Evolutionary conservation across 2,888 invertebrate genomes (phyloP), one percentile per base, ranked within the genome.

Genomic region (Idaea straminata): DNA sequence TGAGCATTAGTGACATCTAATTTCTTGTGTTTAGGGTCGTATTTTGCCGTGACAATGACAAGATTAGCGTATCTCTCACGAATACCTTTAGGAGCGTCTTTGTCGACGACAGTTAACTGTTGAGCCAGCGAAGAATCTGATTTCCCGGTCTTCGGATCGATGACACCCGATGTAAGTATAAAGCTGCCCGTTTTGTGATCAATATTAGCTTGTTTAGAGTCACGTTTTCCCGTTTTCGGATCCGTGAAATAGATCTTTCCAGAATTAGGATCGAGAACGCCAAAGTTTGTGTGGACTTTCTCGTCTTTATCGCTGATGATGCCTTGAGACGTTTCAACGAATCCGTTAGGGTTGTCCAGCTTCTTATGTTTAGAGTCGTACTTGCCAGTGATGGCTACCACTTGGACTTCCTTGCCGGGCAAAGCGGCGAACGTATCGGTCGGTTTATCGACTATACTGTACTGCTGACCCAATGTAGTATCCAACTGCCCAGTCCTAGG

Each of bases 301-400:
- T 95, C 94, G 59, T 96, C 96, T 86, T 95, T 95, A 71, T 95
- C 95, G 74, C 95, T 95, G 70, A 96, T 94, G 74, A 95, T 91
- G 66, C 89, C 89, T 81, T 88, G 86, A 0, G 92, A 92, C 1
- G 88, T 89, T 74, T 92, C 94, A 47, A 94, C 84, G 61, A 91
- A 92, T 25, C 94, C 94, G 62, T 93, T 93, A 7, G 94, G 93
- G 70, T 93, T 88, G 70, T 95, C 94, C 10, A 95, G 81, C 77
- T 94, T 94, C 65, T 94, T 94, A 59, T 88, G 92, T 81, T 95
- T 94, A 0, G 94, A 88, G 74, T 95, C 95, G 72, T 94, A 94
- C 80, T 93, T 94, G 34, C 92, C 93, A 4, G 95, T 95, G 2
- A 95, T 89, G 0, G 94, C 94, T 35, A 94, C 94, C 4, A 95